Conservation (phyloP, 2,113 vertebrate species). For the Gadus chalcogrammus region DNA sequence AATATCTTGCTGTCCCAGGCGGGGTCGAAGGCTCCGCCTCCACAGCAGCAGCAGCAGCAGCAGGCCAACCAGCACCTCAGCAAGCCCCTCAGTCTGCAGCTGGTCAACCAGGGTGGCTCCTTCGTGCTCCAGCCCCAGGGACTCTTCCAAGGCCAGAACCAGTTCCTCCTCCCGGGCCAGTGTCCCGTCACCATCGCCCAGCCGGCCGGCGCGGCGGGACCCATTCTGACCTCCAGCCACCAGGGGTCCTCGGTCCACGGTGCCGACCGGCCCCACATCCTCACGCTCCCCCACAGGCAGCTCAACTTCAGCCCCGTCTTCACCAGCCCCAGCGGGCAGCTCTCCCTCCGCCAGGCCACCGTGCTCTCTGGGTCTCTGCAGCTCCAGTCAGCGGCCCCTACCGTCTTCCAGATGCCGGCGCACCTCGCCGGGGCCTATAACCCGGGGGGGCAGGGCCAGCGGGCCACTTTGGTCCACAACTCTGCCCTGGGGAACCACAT, state of each 20-base stretch:
- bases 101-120: constrained; percentile 75
- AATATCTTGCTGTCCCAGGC: constrained; percentile 70
- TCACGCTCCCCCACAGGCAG: constrained; percentile 71
- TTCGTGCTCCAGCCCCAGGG: constrained; percentile 78
- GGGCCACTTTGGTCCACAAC: constrained; percentile 69
- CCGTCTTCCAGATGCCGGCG: constrained; percentile 77
- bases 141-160: constrained; percentile 74
- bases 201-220: constrained; percentile 44
- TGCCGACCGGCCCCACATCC: constrained; percentile 68
- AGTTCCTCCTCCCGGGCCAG: constrained; percentile 75
- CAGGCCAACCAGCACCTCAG: constrained; percentile 44
- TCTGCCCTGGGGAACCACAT: constrained; percentile 72
- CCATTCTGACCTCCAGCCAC: constrained; percentile 58
- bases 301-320: constrained; percentile 77
- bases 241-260: constrained; percentile 49
- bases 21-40: constrained; percentile 50
- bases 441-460: constrained; percentile 60
- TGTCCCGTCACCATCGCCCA: constrained; percentile 64
- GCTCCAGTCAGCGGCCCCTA: constrained; percentile 68
- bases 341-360: constrained; percentile 71
- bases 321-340: constrained; percentile 69
- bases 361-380: constrained; percentile 72
- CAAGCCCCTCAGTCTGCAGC: constrained; percentile 73
- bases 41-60: constrained; percentile 4
- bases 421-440: constrained; percentile 70